phyloP scores from a whole-genome alignment of 1,140 invertebrate species.

The Saccostrea cuccullata region DNA sequence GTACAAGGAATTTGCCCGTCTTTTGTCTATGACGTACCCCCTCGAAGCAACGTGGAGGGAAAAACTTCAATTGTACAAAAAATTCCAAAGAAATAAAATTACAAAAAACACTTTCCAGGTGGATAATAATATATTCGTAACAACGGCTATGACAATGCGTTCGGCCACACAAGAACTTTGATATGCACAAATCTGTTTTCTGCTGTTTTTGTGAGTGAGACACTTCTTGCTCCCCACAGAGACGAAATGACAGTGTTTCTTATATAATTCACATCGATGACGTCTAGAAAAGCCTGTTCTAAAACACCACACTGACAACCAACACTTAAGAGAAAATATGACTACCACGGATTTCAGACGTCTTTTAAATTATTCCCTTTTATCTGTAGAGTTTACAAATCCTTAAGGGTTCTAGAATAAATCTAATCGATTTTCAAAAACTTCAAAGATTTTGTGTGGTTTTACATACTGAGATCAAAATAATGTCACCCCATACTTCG shows the following conservation, averaged over 20 bases:
- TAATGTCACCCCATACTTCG: background rate
- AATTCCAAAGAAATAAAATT: too few relatives aligned
- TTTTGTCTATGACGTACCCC: too few relatives aligned
- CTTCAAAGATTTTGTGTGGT: background rate
- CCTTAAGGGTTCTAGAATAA: background rate
- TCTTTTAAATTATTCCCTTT: slow-evolving; percentile 15
- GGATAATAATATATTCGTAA: background rate
- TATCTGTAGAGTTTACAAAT: background rate
- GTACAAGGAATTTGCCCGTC: too few relatives aligned
- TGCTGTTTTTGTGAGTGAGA: background rate
- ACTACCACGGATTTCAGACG: background rate
- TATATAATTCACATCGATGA: background rate
- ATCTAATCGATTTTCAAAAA: slow-evolving; percentile 29
- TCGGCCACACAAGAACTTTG: background rate
- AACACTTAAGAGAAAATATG: slow-evolving; percentile 26
- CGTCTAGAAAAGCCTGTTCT: background rate
- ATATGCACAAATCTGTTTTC: background rate
- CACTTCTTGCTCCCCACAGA: background rate
- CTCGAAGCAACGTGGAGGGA: too few relatives aligned
- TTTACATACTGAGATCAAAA: background rate
- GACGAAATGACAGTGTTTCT: background rate
- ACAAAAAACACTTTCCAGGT: background rate
- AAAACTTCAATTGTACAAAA: too few relatives aligned
- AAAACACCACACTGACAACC: background rate
- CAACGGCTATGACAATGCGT: background rate